Base-by-base conservation (phyloP, 2,797 vertebrate genomes). In the Carduelis carduelis region DNA sequence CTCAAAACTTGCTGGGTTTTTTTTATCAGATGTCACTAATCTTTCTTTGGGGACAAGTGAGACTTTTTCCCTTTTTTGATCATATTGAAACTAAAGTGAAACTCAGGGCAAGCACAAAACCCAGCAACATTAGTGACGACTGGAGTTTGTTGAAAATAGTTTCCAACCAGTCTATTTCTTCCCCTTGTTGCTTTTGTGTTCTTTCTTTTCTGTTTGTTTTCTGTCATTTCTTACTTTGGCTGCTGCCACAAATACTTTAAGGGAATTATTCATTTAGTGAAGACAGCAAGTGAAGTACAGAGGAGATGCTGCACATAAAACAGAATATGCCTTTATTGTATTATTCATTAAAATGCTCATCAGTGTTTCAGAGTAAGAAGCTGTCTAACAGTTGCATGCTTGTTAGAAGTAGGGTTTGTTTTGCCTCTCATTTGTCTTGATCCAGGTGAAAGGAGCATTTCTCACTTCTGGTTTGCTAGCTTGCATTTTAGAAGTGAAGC, bases 311-410 rank as follows among this genome's bases (percentile, higher is more conserved):
- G 35, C 71, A 83, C 64, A 57, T 82, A 47, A 95, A 93, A 18
- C 70, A 87, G 85, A 76, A 57, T 83, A 34, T 84, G 28, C 59
- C 68, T 96, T 84, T 94, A 66, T 86, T 94, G 60, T 94, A 93
- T 95, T 96, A 95, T 96, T 97, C 56, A 94, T 91, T 66, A 76
- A 88, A 89, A 35, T 82, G 21, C 63, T 93, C 27, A 46, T 96
- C 79, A 44, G 63, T 47, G 39, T 79, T 83, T 82, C 70, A 78
- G 70, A 79, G 60, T 84, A 72, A 63, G 77, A 76, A 76, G 35
- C 83, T 89, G 92, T 72, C 70, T 55, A 70, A 55, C 34, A 76
- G 63, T 47, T 90, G 59, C 55, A 8, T 69, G 43, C 43, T 72
- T 91, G 52, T 90, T 90, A 88, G 59, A 72, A 82, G 23, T 11